phyloP scores from a whole-genome alignment of 2,888 invertebrate genomes.

The Cantharis nigra region DNA sequence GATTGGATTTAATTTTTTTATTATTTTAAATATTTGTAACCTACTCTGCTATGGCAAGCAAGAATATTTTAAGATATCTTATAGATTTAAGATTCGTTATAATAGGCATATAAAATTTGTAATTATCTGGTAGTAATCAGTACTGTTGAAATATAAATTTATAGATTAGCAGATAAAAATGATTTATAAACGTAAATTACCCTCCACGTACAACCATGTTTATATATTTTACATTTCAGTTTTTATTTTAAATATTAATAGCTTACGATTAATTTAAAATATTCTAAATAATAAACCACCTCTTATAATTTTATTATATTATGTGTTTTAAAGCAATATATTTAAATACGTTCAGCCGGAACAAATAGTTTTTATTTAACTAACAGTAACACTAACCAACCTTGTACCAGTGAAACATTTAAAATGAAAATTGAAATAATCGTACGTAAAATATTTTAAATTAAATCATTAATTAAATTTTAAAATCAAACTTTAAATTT shows the following conservation, averaged over 20 bases:
- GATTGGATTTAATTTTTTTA: neutral
- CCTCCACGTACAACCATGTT: neutral
- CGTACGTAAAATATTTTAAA: too few relatives aligned
- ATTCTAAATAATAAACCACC: neutral
- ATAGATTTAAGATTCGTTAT: neutral
- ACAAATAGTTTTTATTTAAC: too few relatives aligned
- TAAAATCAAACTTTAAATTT: too few relatives aligned
- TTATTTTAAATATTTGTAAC: neutral
- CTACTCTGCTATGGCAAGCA: neutral
- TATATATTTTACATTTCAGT: neutral
- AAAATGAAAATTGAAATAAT: too few relatives aligned
- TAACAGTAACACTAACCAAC: too few relatives aligned
- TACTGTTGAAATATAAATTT: neutral
- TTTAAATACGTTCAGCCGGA: neutral
- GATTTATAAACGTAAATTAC: neutral
- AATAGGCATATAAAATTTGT: neutral
- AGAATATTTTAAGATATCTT: neutral
- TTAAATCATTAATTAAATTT: too few relatives aligned
- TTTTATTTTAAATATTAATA: neutral
- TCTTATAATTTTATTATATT: too few relatives aligned
- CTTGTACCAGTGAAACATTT: too few relatives aligned
- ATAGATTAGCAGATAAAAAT: neutral
- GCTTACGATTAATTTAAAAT: neutral
- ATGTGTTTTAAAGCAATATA: neutral
- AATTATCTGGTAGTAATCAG: neutral